Evolutionary conservation across 1,140 invertebrate genomes (phyloP).

Genomic region (Chlorops oryzae): DNA sequence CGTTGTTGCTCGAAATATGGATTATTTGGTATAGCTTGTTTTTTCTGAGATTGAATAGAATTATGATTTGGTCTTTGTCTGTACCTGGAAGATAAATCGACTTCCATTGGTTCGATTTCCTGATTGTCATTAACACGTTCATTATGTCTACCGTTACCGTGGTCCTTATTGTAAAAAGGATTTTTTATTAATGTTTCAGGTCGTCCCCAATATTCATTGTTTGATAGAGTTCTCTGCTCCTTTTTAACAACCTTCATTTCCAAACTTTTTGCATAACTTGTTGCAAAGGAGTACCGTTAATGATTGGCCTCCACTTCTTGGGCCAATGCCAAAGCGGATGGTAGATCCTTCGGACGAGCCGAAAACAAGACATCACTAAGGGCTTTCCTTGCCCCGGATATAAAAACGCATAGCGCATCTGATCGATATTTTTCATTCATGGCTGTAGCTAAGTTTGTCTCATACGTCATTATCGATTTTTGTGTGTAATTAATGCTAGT

Average conservation of each 20-base stretch:
- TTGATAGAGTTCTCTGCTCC: neutral
- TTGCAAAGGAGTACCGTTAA: neutral
- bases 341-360: conserved; percentile 11
- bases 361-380: conserved; percentile 5
- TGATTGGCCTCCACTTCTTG: conserved; percentile 3
- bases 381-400: conserved; percentile 1
- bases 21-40: conserved; percentile 4
- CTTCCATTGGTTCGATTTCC: conserved; percentile 5
- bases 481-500: conserved; percentile 6
- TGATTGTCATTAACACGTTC: neutral
- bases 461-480: conserved; percentile 10
- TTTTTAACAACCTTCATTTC: conserved; percentile 7
- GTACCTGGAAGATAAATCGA: too few species aligned
- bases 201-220: too few species aligned
- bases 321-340: conserved; percentile 13
- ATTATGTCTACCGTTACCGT: too few species aligned
- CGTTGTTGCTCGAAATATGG: too few species aligned
- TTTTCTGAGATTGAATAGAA: too few species aligned
- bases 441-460: too few species aligned
- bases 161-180: too few species aligned
- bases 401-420: conserved; percentile 10
- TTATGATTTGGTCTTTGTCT: too few species aligned
- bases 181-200: too few species aligned
- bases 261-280: conserved; percentile 7
- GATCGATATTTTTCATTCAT: conserved; percentile 8